Evolutionary conservation across 2,113 vertebrate species (phyloP).

Genomic region (Brevimyrus niger): DNA sequence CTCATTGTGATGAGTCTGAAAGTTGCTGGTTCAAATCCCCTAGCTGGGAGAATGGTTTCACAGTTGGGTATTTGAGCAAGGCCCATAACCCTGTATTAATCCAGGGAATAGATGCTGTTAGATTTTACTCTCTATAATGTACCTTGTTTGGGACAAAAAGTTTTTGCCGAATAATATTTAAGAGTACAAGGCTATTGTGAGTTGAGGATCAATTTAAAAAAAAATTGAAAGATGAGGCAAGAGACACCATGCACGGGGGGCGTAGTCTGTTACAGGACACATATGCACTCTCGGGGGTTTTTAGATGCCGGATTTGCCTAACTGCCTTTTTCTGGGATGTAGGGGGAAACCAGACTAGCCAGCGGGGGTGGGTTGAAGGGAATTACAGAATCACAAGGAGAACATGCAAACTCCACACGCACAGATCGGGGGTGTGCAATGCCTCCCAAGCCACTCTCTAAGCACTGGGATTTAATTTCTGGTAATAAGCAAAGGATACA

Average conservation of each 20-base stretch:
- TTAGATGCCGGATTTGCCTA: background rate
- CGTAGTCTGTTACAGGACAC: background rate
- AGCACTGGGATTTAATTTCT: background rate
- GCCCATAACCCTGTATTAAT: background rate
- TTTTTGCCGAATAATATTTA: background rate
- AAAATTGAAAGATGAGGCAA: background rate
- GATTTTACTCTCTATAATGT: background rate
- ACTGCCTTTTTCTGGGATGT: background rate
- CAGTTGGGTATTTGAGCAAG: background rate
- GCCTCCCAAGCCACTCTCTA: background rate
- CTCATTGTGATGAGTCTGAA: background rate
- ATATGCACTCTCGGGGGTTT: background rate
- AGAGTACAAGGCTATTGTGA: background rate
- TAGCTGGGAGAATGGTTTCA: background rate
- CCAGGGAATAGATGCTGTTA: background rate
- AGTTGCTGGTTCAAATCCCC: background rate
- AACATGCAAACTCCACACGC: background rate
- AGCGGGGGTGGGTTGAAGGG: background rate
- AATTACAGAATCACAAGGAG: background rate
- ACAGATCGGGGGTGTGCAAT: background rate
- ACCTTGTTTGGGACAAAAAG: background rate
- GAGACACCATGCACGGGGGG: background rate
- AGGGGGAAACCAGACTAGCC: background rate
- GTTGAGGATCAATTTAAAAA: background rate
- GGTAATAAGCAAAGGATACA: background rate